These are phyloP conservation scores for Bufotes viridis DNA, from an alignment of 2,797 vertebrate genomes.

Conservation along the genomic window DNA sequence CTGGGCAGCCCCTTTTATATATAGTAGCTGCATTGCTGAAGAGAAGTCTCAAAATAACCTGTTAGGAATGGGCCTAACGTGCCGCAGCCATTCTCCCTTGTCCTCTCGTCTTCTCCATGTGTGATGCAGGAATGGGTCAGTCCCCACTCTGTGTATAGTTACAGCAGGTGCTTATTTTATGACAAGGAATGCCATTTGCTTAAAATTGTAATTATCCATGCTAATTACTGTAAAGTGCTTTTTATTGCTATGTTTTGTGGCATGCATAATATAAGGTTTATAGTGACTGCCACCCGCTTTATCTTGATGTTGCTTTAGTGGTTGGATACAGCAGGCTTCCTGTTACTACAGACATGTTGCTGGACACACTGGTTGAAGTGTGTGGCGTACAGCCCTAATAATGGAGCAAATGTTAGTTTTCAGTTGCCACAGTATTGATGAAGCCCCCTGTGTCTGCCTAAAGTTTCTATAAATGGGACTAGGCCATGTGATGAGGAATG, in stretches of 20 bases:
- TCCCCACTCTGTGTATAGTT: neutral
- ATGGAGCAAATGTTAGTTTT: neutral
- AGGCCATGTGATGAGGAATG: no score
- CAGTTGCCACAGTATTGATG: no score
- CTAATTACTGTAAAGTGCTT: neutral
- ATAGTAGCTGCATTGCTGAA: conserved; percentile 27
- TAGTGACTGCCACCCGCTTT: neutral
- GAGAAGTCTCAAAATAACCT: conserved; percentile 33
- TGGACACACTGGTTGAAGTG: no score
- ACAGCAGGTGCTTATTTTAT: conserved; percentile 15
- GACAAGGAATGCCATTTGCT: neutral
- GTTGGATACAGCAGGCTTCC: neutral
- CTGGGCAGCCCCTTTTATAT: conserved; percentile 16
- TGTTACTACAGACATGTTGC: no score
- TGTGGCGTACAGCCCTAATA: neutral
- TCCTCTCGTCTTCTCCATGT: neutral
- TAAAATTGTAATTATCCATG: neutral
- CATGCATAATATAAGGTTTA: neutral
- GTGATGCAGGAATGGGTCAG: neutral
- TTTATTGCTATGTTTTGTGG: neutral
- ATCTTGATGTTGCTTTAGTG: neutral
- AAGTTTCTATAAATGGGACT: no score
- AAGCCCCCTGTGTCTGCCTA: no score
- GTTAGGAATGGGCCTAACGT: conserved; percentile 1
- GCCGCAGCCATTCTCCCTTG: conserved; percentile 1